phyloP scores from a whole-genome alignment of 2,888 invertebrate genomes.

The Spodoptera picta region DNA sequence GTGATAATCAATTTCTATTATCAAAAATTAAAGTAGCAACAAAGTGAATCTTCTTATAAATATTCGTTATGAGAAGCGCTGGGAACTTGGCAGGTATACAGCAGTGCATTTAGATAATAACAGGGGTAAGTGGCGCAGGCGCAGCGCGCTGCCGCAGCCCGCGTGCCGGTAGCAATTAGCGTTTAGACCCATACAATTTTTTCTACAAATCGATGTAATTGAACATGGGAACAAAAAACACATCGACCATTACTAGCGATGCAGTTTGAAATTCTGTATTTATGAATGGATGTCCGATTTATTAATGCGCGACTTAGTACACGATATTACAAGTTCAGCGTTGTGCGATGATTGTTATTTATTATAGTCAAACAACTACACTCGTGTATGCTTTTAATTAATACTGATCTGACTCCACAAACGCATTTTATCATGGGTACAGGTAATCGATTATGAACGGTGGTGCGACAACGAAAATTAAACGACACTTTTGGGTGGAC shows the following conservation, averaged over 20 bases:
- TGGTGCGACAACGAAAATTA: conserved; percentile 81
- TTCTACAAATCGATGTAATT: conserved; percentile 63
- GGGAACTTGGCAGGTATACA: conserved; percentile 64
- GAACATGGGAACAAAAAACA: conserved; percentile 51
- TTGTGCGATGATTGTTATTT: conserved; percentile 1
- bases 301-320: conserved; percentile 11
- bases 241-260: conserved; percentile 42
- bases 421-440: conserved; percentile 74
- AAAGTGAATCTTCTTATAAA: conserved; percentile 33
- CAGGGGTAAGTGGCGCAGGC: conserved; percentile 63
- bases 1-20: not conserved
- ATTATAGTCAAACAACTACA: not conserved
- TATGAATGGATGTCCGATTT: conserved; percentile 40
- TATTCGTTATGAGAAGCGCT: conserved; percentile 45
- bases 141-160: conserved; percentile 58
- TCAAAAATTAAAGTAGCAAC: conserved; percentile 17
- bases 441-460: conserved; percentile 83
- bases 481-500: conserved; percentile 83
- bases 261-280: conserved; percentile 29
- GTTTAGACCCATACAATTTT: conserved; percentile 74
- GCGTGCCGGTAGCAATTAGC: conserved; percentile 78
- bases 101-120: conserved; percentile 72
- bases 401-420: conserved; percentile 19
- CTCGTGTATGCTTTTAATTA: conserved; percentile 7
- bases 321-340: not conserved